Base-by-base conservation (phyloP, 2,797 vertebrate species). In the Oreonectes daqikongensis region DNA sequence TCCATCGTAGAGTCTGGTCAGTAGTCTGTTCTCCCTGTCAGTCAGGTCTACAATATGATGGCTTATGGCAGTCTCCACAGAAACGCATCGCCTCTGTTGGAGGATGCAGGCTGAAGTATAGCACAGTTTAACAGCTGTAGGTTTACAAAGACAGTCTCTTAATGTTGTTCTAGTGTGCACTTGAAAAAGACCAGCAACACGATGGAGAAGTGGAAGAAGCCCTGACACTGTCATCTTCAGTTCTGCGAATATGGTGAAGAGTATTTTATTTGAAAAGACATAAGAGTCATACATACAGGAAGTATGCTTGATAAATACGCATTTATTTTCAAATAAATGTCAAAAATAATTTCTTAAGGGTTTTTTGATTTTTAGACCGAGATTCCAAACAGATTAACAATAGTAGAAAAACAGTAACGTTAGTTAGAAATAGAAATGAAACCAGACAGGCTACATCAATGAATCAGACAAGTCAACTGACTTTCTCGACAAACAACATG, bases 1-100 rank as follows among this genome's bases (percentile, higher is more conserved):
- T 24, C 97, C 97, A 0, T 69, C 81, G 38, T 95, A 96, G 75
- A 99, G 92, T 79, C 87, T 95, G 44, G 90, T 88, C 76, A 98
- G 2, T 4, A 95, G 88, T 78, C 93, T 94, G 74, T 92, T 91
- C 72, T 99, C 98, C 50, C 88, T 87, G 11, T 90, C 92, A 44
- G 90, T 94, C 83, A 98, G 87, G 48, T 85, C 88, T 79, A 88
- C 86, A 1, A 79, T 35, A 15, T 93, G 89, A 53, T 82, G 88
- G 50, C 83, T 89, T 6, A 87, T 52, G 24, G 88, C 75, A 28
- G 83, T 80, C 2, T 89, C 91, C 1, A 88, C 82, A 77, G 90
- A 92, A 79, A 90, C 75, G 3, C 66, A 69, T 68, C 92, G 91
- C 66, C 30, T n/a, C 0, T 63, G 80, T 69, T 72, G 44, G 55